Evolutionary conservation across 1,140 invertebrate species (phyloP), one percentile per base, ranked within the genome.

Genomic region (Trachymyrmex septentrionalis): DNA sequence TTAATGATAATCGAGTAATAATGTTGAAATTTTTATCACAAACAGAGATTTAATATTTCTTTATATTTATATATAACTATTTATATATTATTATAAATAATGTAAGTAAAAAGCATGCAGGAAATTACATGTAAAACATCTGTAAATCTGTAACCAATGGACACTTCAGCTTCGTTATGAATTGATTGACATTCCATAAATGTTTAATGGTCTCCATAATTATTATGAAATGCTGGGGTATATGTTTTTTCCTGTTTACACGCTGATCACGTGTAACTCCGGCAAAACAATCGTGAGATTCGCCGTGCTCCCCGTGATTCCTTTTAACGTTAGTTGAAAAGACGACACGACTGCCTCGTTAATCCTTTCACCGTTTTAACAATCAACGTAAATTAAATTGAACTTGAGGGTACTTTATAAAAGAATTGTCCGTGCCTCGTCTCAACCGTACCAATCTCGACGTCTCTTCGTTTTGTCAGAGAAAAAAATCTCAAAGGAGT

Each of bases 71-170:
- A 38, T 1, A 38, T 38, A 38, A 38, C 34, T 38, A 38, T 38
- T 38, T 38, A 38, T 34, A 38, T 38, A 14, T 27, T 44, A 4
- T 14, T 44, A 7, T 16, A 69, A 82, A 24, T 30, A 72, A 73
- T 34, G 3, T 44, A 16, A 61, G 14, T 63, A 80, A 64, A 72
- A 86, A 78, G 12, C 53, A n/a, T 85, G 7, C 59, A 66, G 67
- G n/a, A 73, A 76, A 91, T 93, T 92, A 93, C 93, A 92, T 86
- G 55, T 93, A 94, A 90, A 89, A 87, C 30, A 86, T 92, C 72
- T 90, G 90, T 6, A 91, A 86, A 3, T 82, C 77, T 3, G 55
- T 88, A 27, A 61, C 72, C 34, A 85, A 61, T 0, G 87, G 69
- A 38, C 76, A 87, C 30, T 90, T 53, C 0, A 85, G 73, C 57